These are phyloP conservation scores for Sinocyclocheilus anshuiensis DNA, from an alignment of 2,113 vertebrate genomes.

Conservation along the genomic window DNA sequence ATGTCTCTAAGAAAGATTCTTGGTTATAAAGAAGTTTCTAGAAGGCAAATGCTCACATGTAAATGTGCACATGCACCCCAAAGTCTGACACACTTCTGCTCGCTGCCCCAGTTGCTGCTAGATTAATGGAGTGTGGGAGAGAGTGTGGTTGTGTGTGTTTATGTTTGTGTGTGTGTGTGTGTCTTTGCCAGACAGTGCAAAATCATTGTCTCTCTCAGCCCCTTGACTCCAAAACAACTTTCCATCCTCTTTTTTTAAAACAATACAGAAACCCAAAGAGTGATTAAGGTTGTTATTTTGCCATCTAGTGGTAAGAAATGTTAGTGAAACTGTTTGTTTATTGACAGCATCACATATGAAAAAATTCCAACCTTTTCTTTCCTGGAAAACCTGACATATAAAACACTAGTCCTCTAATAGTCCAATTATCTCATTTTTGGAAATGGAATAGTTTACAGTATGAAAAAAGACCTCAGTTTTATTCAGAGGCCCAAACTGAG, in stretches of 20 bases:
- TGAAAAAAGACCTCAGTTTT: no score
- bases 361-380: neutral
- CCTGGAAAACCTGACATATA: no score
- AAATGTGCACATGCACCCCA: constrained; percentile 26
- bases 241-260: constrained; percentile 25
- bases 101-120: constrained; percentile 42
- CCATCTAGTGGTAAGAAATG: constrained; percentile 64
- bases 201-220: constrained; percentile 17
- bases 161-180: no score
- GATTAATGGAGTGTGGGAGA: constrained; percentile 1
- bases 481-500: no score
- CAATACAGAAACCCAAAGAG: neutral
- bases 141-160: constrained; percentile 3
- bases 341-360: neutral
- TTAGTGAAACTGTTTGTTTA: neutral
- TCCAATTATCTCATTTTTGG: no score
- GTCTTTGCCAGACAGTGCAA: neutral
- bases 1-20: neutral
- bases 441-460: no score
- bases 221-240: constrained; percentile 40
- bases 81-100: constrained; percentile 34
- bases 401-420: no score
- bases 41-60: constrained; percentile 43
- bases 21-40: neutral
- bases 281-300: constrained; percentile 44